These are phyloP conservation scores for Denticeps clupeoides DNA, from an alignment of 2,797 vertebrate species.

Conservation along the genomic window DNA sequence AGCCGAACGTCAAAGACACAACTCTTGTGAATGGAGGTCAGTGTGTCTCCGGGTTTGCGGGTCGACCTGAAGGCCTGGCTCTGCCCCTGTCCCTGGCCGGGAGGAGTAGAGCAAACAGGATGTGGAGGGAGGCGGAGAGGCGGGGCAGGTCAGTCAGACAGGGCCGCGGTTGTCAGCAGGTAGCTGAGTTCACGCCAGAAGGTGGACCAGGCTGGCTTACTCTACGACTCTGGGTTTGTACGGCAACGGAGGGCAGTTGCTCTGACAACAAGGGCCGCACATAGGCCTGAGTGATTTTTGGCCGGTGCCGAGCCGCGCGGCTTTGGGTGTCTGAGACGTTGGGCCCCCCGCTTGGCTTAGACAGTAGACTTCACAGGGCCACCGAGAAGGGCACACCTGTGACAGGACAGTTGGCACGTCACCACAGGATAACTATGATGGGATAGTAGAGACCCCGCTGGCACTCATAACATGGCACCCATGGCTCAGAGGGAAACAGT, in stretches of 20 bases:
- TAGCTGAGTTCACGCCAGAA: too few species aligned
- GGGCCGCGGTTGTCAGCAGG: slow-evolving; percentile 7
- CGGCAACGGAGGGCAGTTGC: slow-evolving; percentile 1
- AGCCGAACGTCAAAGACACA: too few species aligned
- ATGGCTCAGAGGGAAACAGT: too few species aligned
- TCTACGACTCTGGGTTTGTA: slow-evolving; percentile 10
- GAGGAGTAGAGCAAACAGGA: background rate
- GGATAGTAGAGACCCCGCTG: too few species aligned
- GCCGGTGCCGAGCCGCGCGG: background rate
- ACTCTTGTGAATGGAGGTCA: too few species aligned
- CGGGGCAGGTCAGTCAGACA: slow-evolving; percentile 10
- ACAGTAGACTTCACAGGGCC: slow-evolving; percentile 23
- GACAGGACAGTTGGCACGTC: too few species aligned
- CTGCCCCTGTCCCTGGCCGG: background rate
- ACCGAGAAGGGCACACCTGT: slow-evolving; percentile 12
- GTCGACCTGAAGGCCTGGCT: background rate
- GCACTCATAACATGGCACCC: too few species aligned
- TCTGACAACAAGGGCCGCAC: slow-evolving; percentile 11
- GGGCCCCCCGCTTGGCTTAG: slow-evolving; percentile 16
- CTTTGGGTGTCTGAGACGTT: slow-evolving; percentile 9
- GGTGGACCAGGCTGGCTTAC: slow-evolving; percentile 12
- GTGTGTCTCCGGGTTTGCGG: too few species aligned
- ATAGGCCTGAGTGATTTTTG: slow-evolving; percentile 21
- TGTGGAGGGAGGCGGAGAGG: slow-evolving; percentile 5
- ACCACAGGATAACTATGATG: too few species aligned